These are phyloP conservation scores for Paracanthobrama guichenoti DNA, from an alignment of 2,113 vertebrate species.

Conservation along the genomic window DNA sequence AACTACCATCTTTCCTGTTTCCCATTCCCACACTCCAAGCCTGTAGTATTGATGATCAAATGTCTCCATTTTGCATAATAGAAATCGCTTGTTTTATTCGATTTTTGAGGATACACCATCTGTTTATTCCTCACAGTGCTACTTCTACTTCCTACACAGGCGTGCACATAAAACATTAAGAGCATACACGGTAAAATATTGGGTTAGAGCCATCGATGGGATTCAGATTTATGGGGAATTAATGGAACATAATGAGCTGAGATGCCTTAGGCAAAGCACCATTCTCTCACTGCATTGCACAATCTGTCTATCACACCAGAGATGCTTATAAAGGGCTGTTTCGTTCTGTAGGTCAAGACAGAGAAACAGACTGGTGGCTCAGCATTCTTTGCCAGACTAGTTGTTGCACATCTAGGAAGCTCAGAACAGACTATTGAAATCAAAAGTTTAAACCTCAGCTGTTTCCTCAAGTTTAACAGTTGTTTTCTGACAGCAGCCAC, in stretches of 20 bases:
- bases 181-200: slow-evolving; percentile 22
- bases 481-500: slow-evolving; percentile 27
- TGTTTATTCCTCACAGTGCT: slow-evolving; percentile 8
- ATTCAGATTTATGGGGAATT: slow-evolving; percentile 50
- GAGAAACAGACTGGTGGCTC: slow-evolving; percentile 43
- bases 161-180: slow-evolving; percentile 30
- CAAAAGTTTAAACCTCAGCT: slow-evolving; percentile 28
- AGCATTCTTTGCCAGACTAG: slow-evolving; percentile 19
- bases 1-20: neutral
- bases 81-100: neutral
- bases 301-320: slow-evolving; percentile 36
- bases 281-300: slow-evolving; percentile 39
- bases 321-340: slow-evolving; percentile 30
- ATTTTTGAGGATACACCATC: neutral
- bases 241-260: slow-evolving; percentile 48
- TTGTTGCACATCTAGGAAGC: slow-evolving; percentile 36
- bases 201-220: slow-evolving; percentile 12
- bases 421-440: slow-evolving; percentile 14
- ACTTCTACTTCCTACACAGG: slow-evolving; percentile 14
- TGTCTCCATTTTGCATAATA: neutral
- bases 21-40: neutral
- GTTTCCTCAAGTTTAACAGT: slow-evolving; percentile 32
- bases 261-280: slow-evolving; percentile 26
- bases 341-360: slow-evolving; percentile 1
- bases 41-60: neutral